Conservation (phyloP, 2,797 vertebrate genomes). For the Geotrypetes seraphini region DNA sequence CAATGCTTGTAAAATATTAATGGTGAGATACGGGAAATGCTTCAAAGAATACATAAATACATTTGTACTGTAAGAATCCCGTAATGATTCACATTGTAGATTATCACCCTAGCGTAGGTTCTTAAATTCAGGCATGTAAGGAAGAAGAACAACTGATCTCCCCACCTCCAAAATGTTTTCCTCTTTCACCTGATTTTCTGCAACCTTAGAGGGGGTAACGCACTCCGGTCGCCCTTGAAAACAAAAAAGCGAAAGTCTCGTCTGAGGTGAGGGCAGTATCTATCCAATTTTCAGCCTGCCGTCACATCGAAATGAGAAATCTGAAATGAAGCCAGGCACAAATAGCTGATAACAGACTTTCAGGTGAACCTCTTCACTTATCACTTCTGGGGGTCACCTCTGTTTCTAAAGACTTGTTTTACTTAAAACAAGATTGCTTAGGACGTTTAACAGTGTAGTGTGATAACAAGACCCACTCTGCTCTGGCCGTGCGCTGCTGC, state of each 20-base stretch:
- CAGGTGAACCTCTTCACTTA: constrained; percentile 54
- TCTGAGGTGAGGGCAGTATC: constrained; percentile 43
- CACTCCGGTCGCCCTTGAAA: constrained; percentile 37
- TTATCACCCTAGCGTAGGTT: no score
- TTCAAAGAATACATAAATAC: no score
- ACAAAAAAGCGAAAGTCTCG: constrained; percentile 43
- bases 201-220: constrained; percentile 29
- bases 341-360: constrained; percentile 56
- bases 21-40: no score
- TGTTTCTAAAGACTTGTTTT: constrained; percentile 55
- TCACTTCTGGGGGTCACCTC: constrained; percentile 55
- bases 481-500: constrained; percentile 5
- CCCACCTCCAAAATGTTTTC: neutral
- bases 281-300: constrained; percentile 53
- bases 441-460: constrained; percentile 34
- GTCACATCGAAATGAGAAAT: constrained; percentile 64
- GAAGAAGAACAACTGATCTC: neutral
- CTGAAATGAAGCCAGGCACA: constrained; percentile 45
- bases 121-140: constrained; percentile 7
- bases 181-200: constrained; percentile 4
- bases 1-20: no score
- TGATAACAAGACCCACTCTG: constrained; percentile 27
- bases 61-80: no score
- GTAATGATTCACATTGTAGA: no score
- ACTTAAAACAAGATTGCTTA: constrained; percentile 46